These are phyloP conservation scores for Hippocampus abdominalis DNA, from an alignment of 2,113 vertebrate species.

Conservation along the genomic window DNA sequence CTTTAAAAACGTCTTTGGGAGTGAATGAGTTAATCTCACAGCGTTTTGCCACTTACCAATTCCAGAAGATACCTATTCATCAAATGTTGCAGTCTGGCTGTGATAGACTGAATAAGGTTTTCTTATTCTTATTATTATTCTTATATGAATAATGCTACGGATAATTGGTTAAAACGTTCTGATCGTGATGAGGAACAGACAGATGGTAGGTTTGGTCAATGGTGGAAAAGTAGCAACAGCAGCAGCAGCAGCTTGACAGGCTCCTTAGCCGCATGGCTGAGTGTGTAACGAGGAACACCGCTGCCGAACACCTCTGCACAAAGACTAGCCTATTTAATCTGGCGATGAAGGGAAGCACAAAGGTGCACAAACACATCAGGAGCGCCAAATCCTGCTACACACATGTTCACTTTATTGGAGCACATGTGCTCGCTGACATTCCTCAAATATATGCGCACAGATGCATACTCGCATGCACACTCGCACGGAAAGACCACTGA, in stretches of 20 bases:
- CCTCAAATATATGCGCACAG: conserved; percentile 38
- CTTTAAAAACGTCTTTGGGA: too few species aligned
- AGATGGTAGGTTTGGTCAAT: conserved; percentile 43
- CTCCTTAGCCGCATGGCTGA: conserved; percentile 70
- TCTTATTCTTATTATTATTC: too few species aligned
- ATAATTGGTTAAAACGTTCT: not conserved
- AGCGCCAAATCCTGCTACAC: conserved; percentile 22
- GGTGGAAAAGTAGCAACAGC: conserved; percentile 28
- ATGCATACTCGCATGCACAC: conserved; percentile 55
- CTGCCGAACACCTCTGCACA: conserved; percentile 83
- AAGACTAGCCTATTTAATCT: conserved; percentile 62
- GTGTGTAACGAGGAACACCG: conserved; percentile 88
- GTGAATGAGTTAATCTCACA: too few species aligned
- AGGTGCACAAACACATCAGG: conserved; percentile 28
- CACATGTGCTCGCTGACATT: conserved; percentile 26
- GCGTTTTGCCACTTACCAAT: too few species aligned
- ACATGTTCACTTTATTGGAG: conserved; percentile 38
- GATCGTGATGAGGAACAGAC: not conserved
- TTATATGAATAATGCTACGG: not conserved
- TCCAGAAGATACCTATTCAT: not conserved
- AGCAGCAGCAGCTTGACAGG: conserved; percentile 59
- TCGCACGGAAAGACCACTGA: conserved; percentile 70
- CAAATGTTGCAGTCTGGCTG: not conserved
- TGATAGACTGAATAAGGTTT: too few species aligned
- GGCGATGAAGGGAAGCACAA: conserved; percentile 25